Conservation (phyloP, 2,888 invertebrate species). For the Leptopilina syphax region DNA sequence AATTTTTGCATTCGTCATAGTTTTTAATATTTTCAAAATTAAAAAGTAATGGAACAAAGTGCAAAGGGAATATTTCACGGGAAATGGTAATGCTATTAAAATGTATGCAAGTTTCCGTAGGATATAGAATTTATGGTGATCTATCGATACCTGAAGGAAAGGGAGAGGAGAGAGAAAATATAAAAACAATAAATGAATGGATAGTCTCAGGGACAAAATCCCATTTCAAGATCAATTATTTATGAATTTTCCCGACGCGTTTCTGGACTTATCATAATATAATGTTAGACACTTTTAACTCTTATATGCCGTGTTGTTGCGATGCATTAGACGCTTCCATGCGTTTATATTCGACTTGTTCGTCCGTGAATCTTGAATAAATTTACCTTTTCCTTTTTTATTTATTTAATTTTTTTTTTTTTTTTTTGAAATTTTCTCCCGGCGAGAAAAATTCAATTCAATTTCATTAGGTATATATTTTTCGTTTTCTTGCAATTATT, state of each 20-base stretch:
- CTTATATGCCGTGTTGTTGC: slow-evolving; percentile 3
- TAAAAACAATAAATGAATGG: slow-evolving; percentile 63
- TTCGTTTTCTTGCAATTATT: too few species aligned
- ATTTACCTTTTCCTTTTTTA: slow-evolving; percentile 17
- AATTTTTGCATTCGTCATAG: too few species aligned
- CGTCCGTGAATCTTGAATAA: slow-evolving; percentile 39
- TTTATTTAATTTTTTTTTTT: too few species aligned
- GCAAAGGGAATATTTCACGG: slow-evolving; percentile 48
- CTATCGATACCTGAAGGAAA: slow-evolving; percentile 60
- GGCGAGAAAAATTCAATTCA: background rate
- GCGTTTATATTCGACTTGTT: slow-evolving; percentile 28
- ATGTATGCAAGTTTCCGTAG: slow-evolving; percentile 64
- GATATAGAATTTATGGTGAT: slow-evolving; percentile 66
- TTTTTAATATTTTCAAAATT: too few species aligned
- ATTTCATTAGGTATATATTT: background rate
- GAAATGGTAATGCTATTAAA: slow-evolving; percentile 67
- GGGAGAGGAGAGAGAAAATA: slow-evolving; percentile 55
- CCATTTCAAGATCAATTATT: slow-evolving; percentile 55
- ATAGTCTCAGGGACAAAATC: slow-evolving; percentile 53
- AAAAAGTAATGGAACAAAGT: background rate
- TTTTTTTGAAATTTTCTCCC: slow-evolving; percentile 19
- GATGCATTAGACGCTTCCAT: slow-evolving; percentile 36
- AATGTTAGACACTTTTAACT: slow-evolving; percentile 33
- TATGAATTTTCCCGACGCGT: slow-evolving; percentile 56
- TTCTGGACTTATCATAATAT: slow-evolving; percentile 1